A percentile compares a stretch with the other conserved stretches of the same genome.
Evolutionary conservation across 2,113 vertebrate species (phyloP).

Genomic region (Tursiops truncatus): DNA sequence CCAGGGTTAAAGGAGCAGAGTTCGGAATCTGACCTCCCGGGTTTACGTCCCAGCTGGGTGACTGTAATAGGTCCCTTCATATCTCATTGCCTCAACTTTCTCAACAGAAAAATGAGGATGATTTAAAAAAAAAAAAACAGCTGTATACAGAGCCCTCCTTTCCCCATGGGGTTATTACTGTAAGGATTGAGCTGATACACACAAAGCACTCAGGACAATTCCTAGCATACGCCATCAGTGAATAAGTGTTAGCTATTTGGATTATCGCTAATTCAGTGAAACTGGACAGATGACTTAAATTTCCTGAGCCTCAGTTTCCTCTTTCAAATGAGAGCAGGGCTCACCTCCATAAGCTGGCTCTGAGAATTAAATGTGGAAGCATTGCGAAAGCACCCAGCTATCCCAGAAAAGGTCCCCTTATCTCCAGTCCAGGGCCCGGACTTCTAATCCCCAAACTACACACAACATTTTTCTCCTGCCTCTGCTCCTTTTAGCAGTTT

Average conservation of each 20-base stretch:
- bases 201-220: not conserved
- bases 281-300: not conserved
- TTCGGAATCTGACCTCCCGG: not conserved
- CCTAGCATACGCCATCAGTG: not conserved
- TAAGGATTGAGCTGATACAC: not conserved
- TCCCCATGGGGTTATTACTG: not conserved
- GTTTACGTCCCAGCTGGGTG: not conserved
- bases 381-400: not conserved
- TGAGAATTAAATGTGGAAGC: not conserved
- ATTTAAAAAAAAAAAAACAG: not conserved
- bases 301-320: not conserved
- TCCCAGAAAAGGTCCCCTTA: not conserved
- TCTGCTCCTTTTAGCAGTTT: not conserved
- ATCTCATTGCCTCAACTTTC: not conserved
- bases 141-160: not conserved
- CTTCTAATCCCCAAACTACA: not conserved
- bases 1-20: not conserved
- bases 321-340: not conserved
- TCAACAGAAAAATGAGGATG: not conserved
- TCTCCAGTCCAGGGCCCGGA: not conserved
- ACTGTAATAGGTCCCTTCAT: not conserved
- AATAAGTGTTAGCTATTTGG: not conserved
- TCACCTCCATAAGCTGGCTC: not conserved
- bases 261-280: not conserved
- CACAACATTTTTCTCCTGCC: not conserved